phyloP scores from a whole-genome alignment of 2,797 vertebrate species.

The Pelodytes ibericus region DNA sequence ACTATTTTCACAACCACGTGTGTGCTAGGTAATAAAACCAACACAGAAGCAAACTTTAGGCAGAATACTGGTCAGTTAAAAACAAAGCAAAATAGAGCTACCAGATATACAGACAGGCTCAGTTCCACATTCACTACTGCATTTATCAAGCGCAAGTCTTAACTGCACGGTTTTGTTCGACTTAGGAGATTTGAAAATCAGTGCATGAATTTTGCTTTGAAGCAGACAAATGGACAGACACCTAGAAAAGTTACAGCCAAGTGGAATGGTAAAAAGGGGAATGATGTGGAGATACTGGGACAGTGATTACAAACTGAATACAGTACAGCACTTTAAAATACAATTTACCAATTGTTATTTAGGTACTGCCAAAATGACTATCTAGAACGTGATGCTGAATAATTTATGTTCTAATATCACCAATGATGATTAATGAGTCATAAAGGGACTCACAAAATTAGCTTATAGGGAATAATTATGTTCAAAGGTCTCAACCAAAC shows the following conservation, averaged over 20 bases:
- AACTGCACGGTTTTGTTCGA: conserved; percentile 91
- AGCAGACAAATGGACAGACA: conserved; percentile 68
- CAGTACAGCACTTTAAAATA: conserved; percentile 55
- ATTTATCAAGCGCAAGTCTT: conserved; percentile 89
- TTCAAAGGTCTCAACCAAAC: conserved; percentile 6
- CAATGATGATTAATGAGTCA: background rate
- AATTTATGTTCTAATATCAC: conserved; percentile 20
- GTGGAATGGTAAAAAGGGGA: conserved; percentile 86
- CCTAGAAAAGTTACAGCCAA: conserved; percentile 82
- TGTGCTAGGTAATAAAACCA: conserved; percentile 95
- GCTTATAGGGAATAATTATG: background rate
- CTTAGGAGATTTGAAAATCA: conserved; percentile 78
- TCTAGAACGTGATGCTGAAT: conserved; percentile 10
- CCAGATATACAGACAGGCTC: conserved; percentile 99
- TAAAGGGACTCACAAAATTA: background rate
- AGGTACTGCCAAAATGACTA: conserved; percentile 28
- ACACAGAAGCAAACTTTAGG: conserved; percentile 97
- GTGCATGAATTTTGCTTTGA: conserved; percentile 56
- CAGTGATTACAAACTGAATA: conserved; percentile 61
- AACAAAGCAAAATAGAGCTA: conserved; percentile 93
- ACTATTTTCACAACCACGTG: conserved; percentile 98
- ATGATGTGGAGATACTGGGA: conserved; percentile 79
- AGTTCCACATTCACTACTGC: conserved; percentile 98
- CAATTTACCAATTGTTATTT: conserved; percentile 24
- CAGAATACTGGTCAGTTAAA: conserved; percentile 99